Percentiles rank a stretch among this genome's conserved stretches.
phyloP scores from a whole-genome alignment of 2,888 invertebrate genomes.

The Epinotia ramella region DNA sequence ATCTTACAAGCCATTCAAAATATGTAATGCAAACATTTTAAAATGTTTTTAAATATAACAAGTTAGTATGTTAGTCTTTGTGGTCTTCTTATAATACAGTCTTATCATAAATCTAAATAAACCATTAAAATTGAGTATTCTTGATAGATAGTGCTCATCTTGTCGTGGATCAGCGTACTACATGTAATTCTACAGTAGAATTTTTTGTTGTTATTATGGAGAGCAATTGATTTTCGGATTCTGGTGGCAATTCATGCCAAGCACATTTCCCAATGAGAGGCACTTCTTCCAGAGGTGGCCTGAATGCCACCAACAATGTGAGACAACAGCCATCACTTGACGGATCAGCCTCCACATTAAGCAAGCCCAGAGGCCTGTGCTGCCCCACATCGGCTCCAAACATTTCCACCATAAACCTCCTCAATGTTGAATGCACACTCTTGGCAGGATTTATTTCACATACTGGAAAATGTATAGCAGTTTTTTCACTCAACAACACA shows the following conservation, averaged over 20 bases:
- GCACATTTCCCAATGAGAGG: conserved; percentile 94
- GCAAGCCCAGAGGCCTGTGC: conserved; percentile 92
- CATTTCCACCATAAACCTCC: conserved; percentile 96
- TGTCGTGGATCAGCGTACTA: conserved; percentile 87
- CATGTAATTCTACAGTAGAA: conserved; percentile 92
- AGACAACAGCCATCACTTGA: conserved; percentile 91
- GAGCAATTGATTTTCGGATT: conserved; percentile 88
- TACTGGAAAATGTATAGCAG: conserved; percentile 92
- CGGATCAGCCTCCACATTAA: conserved; percentile 89
- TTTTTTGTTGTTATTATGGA: conserved; percentile 89
- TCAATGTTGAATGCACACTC: conserved; percentile 93
- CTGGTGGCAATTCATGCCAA: conserved; percentile 92
- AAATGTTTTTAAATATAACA: conserved; percentile 1
- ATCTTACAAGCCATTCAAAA: conserved; percentile 2
- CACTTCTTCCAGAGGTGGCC: conserved; percentile 94
- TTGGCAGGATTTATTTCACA: conserved; percentile 95
- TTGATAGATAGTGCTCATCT: conserved; percentile 39
- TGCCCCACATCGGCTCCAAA: conserved; percentile 95
- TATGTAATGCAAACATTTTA: neutral
- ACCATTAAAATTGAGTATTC: conserved; percentile 50
- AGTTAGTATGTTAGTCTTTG: conserved; percentile 35
- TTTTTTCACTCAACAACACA: conserved; percentile 94
- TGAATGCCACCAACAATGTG: conserved; percentile 92
- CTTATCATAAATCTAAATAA: conserved; percentile 38
- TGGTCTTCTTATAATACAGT: conserved; percentile 6